Base-by-base conservation (phyloP, 2,797 vertebrate genomes). In the Platalea minor region DNA sequence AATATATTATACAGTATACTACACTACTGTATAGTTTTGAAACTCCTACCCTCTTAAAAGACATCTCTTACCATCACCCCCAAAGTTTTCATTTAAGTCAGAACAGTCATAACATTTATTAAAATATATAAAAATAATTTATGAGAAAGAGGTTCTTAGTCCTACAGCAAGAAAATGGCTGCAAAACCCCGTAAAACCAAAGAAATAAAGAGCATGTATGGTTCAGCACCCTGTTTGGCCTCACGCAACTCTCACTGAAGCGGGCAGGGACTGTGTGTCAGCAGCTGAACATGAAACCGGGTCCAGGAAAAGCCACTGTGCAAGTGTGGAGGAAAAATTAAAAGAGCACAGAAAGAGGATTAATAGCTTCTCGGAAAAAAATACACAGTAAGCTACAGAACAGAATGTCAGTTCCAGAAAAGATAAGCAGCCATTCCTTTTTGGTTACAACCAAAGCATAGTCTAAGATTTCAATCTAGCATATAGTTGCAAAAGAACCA, bases 401-500 rank as follows among this genome's bases (percentile, higher is more conserved):
- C 45, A 93, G 59, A 63, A 74, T 16, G 23, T n/a, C 33, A 85
- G 59, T 69, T 93, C 93, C 90, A 91, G 61, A 93, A 92, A 81
- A 96, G 96, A 97, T 93, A 96, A 95, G 95, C 56, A 89, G 57
- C 37, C 80, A 81, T 78, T 95, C 75, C 67, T 93, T 95, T 94
- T 75, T 85, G 39, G 64, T 92, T 92, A 89, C 69, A 88, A 83
- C 9, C 37, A 54, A 91, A 88, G 76, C 11, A 77, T 21, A 63
- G 35, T 54, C 59, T 88, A 89, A 91, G 72, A 81, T 91, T 93
- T 91, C 46, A 82, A 88, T 88, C 93, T 59, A 91, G 33, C 28
- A 15, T 91, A 59, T 17, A 78, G 53, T 5, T 78, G 41, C 72
- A 75, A 73, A 79, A 95, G 15, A 78, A 17, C 83, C 74, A 61